These are phyloP conservation scores for Oreotrochilus melanogaster DNA, from an alignment of 2,113 vertebrate species.

Conservation along the genomic window DNA sequence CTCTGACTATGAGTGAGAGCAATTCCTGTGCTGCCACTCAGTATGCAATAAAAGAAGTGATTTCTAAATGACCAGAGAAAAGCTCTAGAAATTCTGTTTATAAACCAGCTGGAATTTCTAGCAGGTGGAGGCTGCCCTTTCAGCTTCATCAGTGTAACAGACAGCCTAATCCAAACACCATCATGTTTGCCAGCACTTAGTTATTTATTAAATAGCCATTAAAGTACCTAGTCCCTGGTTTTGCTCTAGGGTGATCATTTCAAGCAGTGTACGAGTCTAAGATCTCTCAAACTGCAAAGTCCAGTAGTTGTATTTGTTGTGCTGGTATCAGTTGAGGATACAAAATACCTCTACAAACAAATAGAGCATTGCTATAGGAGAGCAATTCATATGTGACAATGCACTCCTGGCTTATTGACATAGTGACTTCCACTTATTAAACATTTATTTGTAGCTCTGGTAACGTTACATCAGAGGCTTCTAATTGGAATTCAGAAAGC, in stretches of 20 bases:
- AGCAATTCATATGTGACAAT: neutral
- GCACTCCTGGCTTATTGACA: slow-evolving; percentile 24
- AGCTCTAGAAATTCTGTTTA: neutral
- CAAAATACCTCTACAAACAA: neutral
- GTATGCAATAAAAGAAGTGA: neutral
- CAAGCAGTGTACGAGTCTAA: neutral
- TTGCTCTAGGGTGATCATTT: neutral
- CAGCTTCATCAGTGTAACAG: neutral
- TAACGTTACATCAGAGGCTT: neutral
- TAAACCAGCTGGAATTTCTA: neutral
- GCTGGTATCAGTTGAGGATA: neutral
- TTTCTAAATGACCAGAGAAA: neutral
- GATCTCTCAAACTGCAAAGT: neutral
- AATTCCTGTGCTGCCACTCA: slow-evolving; percentile 24
- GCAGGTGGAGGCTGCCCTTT: neutral
- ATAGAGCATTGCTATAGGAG: neutral
- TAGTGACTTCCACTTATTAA: slow-evolving; percentile 17
- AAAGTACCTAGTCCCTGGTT: neutral
- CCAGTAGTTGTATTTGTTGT: slow-evolving; percentile 7
- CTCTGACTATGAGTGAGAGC: neutral
- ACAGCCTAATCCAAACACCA: neutral
- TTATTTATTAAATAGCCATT: neutral
- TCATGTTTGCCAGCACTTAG: neutral
- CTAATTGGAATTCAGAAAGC: slow-evolving; percentile 54
- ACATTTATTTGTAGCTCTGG: slow-evolving; percentile 16